phyloP scores from a whole-genome alignment of 1,140 invertebrate genomes.

The Macrosteles quadrilineatus region DNA sequence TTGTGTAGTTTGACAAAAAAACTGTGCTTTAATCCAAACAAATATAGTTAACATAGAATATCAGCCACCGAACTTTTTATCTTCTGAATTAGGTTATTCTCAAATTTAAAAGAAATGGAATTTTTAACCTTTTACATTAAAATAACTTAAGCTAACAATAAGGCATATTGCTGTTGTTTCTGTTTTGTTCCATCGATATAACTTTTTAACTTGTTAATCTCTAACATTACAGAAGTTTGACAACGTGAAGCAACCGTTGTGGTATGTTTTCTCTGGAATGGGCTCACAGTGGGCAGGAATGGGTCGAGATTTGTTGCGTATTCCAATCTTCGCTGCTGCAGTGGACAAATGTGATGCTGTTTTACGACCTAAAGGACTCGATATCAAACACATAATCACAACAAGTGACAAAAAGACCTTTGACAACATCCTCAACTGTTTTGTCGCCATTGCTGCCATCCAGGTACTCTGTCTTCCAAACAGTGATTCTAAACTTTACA shows the following conservation, averaged over 20 bases:
- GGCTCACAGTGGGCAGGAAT: conserved; percentile 67
- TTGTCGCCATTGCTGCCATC: conserved; percentile 76
- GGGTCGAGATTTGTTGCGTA: conserved; percentile 60
- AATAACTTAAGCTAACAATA: no score
- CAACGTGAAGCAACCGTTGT: conserved; percentile 62
- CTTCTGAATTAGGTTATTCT: no score
- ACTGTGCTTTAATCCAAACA: no score
- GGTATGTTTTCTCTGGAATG: conserved; percentile 73
- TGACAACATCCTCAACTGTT: conserved; percentile 63
- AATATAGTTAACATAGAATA: no score
- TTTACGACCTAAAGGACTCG: conserved; percentile 59
- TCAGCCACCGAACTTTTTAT: no score
- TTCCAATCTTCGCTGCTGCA: conserved; percentile 66
- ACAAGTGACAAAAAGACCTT: conserved; percentile 59
- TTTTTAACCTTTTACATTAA: no score
- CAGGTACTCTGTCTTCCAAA: conserved; percentile 56
- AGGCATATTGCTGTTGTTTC: no score
- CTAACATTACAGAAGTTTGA: conserved; percentile 2
- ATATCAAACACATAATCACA: conserved; percentile 63
- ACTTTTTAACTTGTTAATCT: no score
- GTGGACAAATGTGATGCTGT: conserved; percentile 59
- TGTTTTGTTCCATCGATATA: no score
- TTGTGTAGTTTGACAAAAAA: no score
- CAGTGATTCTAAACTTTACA: no score
- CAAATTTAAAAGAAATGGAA: no score